Evolutionary conservation across 2,797 vertebrate species (phyloP).

Genomic region (Steatocranus sp.): DNA sequence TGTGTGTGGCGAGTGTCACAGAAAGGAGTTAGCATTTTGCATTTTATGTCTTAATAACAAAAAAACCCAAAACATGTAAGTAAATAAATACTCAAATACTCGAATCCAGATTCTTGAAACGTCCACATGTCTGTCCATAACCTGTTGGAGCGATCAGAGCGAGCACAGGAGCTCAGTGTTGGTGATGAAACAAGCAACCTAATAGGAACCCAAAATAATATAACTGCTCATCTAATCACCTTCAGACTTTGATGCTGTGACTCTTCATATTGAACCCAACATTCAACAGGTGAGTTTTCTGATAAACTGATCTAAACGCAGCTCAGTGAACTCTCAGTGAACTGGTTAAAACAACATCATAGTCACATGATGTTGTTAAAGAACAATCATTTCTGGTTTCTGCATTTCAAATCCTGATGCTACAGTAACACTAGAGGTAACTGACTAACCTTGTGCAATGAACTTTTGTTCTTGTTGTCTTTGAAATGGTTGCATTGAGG

Average conservation of each 20-base stretch:
- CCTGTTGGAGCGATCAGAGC: not conserved
- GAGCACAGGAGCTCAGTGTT: not conserved
- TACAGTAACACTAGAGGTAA: not conserved
- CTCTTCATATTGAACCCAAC: not conserved
- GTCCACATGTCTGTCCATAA: not conserved
- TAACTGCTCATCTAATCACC: not conserved
- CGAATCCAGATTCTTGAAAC: not conserved
- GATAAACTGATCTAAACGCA: too few relatives aligned
- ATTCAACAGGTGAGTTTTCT: too few relatives aligned
- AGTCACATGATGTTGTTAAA: too few relatives aligned
- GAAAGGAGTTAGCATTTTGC: not conserved
- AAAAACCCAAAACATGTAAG: not conserved
- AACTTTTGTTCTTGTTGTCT: not conserved
- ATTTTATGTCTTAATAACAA: not conserved
- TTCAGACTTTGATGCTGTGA: too few relatives aligned
- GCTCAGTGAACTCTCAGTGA: too few relatives aligned
- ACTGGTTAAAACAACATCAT: too few relatives aligned
- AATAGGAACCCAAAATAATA: not conserved
- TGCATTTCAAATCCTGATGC: accelerated
- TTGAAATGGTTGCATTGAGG: not conserved
- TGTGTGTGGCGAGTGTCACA: not conserved
- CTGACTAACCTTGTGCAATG: not conserved
- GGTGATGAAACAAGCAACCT: not conserved
- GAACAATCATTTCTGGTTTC: not conserved
- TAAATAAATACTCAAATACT: not conserved